These are phyloP conservation scores for Bursaphelenchus okinawaensis DNA, from an alignment of 2,888 invertebrate species.

Conservation along the genomic window DNA sequence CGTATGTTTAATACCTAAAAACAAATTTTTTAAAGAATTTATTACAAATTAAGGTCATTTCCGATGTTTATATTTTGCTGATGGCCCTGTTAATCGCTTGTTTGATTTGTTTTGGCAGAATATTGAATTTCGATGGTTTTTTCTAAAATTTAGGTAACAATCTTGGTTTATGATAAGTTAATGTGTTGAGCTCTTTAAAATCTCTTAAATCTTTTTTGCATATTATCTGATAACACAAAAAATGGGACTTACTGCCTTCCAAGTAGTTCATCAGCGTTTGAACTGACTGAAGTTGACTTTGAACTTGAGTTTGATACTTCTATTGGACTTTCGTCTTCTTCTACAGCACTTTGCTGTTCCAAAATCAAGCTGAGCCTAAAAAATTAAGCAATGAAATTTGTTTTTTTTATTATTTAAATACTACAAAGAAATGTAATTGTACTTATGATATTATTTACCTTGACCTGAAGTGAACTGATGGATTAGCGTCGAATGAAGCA, in stretches of 20 bases:
- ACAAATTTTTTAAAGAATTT: too few relatives aligned
- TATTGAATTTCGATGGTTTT: not conserved
- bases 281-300: not conserved
- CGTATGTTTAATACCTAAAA: too few relatives aligned
- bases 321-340: conserved; percentile 32
- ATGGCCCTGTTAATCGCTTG: not conserved
- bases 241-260: not conserved
- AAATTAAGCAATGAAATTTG: not conserved
- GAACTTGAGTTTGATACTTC: conserved; percentile 5
- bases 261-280: not conserved
- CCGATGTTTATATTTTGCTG: not conserved
- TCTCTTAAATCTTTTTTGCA: too few relatives aligned
- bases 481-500: conserved; percentile 18
- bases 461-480: conserved; percentile 38
- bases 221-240: not conserved
- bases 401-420: conserved; percentile 8
- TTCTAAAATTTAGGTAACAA: not conserved
- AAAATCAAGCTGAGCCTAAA: conserved; percentile 39
- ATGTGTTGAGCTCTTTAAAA: too few relatives aligned
- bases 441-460: conserved; percentile 24
- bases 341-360: conserved; percentile 36
- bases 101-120: not conserved
- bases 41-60: too few relatives aligned
- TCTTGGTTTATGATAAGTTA: not conserved
- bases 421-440: not conserved